A percentile compares a stretch with the other conserved stretches of the same genome.
phyloP scores from a whole-genome alignment of 2,797 vertebrate genomes.

The Delichon dasypus region DNA sequence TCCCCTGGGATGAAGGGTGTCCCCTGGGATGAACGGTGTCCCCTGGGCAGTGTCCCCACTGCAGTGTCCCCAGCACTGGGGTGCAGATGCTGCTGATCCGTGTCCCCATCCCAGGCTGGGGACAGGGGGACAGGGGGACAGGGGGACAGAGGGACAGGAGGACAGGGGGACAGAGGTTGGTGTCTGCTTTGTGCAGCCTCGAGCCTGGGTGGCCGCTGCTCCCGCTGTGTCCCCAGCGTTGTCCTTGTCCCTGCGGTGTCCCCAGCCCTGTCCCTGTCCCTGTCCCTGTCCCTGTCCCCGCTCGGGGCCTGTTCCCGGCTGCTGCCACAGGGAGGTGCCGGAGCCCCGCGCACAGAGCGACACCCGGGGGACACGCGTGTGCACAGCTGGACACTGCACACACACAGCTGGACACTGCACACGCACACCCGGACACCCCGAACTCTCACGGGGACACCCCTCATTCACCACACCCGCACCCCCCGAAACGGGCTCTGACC shows the following conservation, averaged over 20 bases:
- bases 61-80: background rate
- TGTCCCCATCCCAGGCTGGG: background rate
- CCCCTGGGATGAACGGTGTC: background rate
- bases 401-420: background rate
- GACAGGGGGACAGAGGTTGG: background rate
- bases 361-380: too few species aligned
- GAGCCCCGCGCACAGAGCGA: background rate
- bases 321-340: constrained; percentile 51
- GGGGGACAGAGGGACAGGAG: background rate
- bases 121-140: background rate
- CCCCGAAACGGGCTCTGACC: rapidly evolving
- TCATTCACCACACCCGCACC: rapidly evolving
- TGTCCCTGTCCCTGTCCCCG: too few species aligned
- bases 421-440: background rate
- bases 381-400: too few species aligned
- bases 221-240: background rate
- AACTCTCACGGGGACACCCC: background rate
- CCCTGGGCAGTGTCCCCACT: too few species aligned
- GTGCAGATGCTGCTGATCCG: background rate
- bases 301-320: background rate
- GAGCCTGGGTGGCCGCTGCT: rapidly evolving
- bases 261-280: background rate
- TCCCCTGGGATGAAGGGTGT: background rate
- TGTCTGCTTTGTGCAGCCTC: rapidly evolving
- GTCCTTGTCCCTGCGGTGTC: background rate